Percentiles rank a stretch among this genome's conserved stretches.
Conservation (phyloP, 2,113 vertebrate species). For the Larimichthys polyactis region DNA sequence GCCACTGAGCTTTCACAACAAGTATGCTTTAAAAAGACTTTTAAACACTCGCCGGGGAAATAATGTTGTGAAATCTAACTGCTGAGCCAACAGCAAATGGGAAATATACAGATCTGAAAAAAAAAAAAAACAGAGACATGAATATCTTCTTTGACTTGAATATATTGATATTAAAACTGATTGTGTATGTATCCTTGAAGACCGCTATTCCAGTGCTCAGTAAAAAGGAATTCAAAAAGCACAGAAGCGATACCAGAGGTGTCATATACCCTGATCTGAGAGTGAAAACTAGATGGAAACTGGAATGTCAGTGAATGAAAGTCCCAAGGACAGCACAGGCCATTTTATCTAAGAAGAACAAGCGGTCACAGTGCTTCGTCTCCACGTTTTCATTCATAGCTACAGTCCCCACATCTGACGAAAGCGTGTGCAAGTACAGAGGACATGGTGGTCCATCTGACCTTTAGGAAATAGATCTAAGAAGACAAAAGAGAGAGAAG, state of each 20-base stretch:
- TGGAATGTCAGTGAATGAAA: conserved; percentile 33
- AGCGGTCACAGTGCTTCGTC: conserved; percentile 24
- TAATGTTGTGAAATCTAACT: conserved; percentile 54
- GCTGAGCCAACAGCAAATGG: conserved; percentile 49
- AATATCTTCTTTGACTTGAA: conserved; percentile 66
- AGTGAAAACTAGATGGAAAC: conserved; percentile 46
- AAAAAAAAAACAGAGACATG: conserved; percentile 13
- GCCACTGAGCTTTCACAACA: conserved; percentile 54
- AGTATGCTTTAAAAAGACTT: conserved; percentile 67
- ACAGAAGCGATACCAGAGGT: conserved; percentile 40
- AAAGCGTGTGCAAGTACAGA: conserved; percentile 38
- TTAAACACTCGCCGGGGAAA: conserved; percentile 61
- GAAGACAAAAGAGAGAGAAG: conserved; percentile 40
- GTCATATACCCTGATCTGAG: conserved; percentile 38
- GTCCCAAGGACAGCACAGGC: conserved; percentile 26
- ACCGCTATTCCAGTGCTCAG: conserved; percentile 24
- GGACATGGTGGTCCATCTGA: conserved; percentile 34
- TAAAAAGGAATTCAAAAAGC: conserved; percentile 43
- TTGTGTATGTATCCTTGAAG: conserved; percentile 47
- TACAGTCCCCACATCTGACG: conserved; percentile 36
- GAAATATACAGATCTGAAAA: conserved; percentile 50
- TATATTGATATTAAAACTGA: conserved; percentile 49
- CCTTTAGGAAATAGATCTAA: conserved; percentile 56
- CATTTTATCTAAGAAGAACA: conserved; percentile 1
- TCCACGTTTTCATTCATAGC: conserved; percentile 34